phyloP scores from a whole-genome alignment of 2,797 vertebrate species.

The Pseudochirops cupreus region DNA sequence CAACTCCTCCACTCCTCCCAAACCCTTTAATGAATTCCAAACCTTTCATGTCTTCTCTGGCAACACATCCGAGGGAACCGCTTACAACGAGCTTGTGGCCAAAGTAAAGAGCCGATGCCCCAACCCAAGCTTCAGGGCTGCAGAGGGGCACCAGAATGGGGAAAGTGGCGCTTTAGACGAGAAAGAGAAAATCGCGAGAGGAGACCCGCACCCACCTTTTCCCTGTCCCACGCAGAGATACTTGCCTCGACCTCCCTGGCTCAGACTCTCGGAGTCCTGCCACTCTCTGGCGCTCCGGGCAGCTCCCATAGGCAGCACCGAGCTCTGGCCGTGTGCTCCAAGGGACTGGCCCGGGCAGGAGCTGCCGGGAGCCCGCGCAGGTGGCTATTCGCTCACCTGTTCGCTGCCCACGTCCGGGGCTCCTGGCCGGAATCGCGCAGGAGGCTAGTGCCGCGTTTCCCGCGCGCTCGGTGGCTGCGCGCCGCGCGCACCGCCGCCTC shows the following conservation, averaged over 20 bases:
- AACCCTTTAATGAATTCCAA: not conserved
- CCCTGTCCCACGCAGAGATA: not conserved
- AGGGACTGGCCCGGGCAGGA: not conserved
- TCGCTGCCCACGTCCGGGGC: not conserved
- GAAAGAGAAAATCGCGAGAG: not conserved
- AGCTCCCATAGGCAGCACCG: not conserved
- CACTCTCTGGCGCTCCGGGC: not conserved
- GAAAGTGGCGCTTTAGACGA: accelerated
- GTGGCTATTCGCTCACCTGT: not conserved
- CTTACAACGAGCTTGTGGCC: not conserved
- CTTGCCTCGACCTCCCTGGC: not conserved
- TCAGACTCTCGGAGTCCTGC: not conserved
- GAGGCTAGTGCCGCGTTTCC: not conserved
- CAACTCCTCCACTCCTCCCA: not conserved
- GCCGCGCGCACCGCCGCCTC: constrained; percentile 51
- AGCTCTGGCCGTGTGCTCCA: not conserved
- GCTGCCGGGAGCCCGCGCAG: not conserved
- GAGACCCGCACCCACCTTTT: not conserved
- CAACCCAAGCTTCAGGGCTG: not conserved
- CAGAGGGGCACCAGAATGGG: not conserved
- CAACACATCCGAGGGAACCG: not conserved
- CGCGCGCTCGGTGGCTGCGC: constrained; percentile 18
- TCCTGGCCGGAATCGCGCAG: not conserved
- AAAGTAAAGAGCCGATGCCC: not conserved
- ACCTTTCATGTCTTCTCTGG: not conserved